Evolutionary conservation across 2,797 vertebrate species (phyloP).

Genomic region (Holocentrus rufus): DNA sequence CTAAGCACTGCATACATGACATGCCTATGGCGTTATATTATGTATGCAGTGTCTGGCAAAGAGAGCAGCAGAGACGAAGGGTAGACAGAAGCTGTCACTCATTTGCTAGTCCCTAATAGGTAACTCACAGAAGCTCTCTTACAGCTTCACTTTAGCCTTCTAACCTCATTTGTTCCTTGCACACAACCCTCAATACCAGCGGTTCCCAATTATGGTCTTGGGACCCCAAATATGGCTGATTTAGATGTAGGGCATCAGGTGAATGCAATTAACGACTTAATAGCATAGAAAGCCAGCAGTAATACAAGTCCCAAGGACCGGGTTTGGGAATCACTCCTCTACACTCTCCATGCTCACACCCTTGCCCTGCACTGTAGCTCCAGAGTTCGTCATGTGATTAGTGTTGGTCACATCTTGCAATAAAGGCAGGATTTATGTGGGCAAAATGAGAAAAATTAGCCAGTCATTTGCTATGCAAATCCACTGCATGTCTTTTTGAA

Average conservation of each 20-base stretch:
- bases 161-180: not conserved
- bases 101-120: slow-evolving; percentile 1
- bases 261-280: too few relatives aligned
- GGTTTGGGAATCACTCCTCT: too few relatives aligned
- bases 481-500: slow-evolving; percentile 27
- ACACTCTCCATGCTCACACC: too few relatives aligned
- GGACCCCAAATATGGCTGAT: not conserved
- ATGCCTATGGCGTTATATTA: not conserved
- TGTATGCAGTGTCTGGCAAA: not conserved
- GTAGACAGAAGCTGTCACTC: slow-evolving; percentile 1
- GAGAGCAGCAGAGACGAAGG: not conserved
- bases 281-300: too few relatives aligned
- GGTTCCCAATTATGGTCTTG: not conserved
- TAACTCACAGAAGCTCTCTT: not conserved
- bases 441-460: slow-evolving; percentile 40
- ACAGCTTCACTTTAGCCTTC: not conserved
- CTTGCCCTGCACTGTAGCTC: slow-evolving; percentile 6
- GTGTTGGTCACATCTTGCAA: slow-evolving; percentile 45
- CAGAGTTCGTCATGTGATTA: slow-evolving; percentile 49
- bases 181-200: not conserved
- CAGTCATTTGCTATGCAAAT: slow-evolving; percentile 51
- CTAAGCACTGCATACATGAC: slow-evolving; percentile 10
- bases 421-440: slow-evolving; percentile 45
- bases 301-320: too few relatives aligned
- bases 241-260: not conserved